Conservation (phyloP, 1,140 invertebrate species). For the Stenopsyche tienmushanensis region DNA sequence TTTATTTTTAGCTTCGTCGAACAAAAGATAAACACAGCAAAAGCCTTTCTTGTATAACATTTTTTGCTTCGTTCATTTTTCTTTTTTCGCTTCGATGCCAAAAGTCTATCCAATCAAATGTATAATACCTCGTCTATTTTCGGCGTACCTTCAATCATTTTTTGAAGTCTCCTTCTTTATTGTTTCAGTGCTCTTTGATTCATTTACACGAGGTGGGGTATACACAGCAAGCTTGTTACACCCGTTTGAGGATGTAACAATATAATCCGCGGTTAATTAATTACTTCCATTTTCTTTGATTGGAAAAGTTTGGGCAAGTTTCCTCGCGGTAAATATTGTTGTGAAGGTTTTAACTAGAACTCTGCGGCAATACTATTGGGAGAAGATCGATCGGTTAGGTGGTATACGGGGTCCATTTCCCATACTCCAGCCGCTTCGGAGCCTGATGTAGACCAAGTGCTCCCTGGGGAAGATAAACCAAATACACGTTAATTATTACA, state of each 20-base stretch:
- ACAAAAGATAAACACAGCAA: too few species aligned
- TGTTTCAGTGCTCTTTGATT: not conserved
- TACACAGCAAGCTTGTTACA: not conserved
- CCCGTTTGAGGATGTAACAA: conserved; percentile 10
- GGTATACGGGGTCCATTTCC: not conserved
- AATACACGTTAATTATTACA: conserved; percentile 17
- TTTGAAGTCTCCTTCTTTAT: too few species aligned
- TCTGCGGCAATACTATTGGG: not conserved
- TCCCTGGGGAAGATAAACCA: conserved; percentile 4
- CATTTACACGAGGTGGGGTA: not conserved
- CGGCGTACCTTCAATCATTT: too few species aligned
- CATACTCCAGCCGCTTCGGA: conserved; percentile 2
- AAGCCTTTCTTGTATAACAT: too few species aligned
- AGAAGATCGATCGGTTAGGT: conserved; percentile 5
- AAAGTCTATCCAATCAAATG: too few species aligned
- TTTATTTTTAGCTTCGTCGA: too few species aligned
- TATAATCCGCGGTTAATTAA: conserved; percentile 25
- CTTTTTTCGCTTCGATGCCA: too few species aligned
- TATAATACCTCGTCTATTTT: too few species aligned
- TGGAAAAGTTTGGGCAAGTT: conserved; percentile 15
- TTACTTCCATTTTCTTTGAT: conserved; percentile 21
- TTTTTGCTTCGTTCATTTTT: not conserved
- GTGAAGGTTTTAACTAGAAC: not conserved
- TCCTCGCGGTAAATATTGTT: conserved; percentile 16
- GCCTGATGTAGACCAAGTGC: conserved; percentile 1